These are phyloP conservation scores for Gambusia affinis DNA, from an alignment of 2,113 vertebrate genomes.

Conservation along the genomic window DNA sequence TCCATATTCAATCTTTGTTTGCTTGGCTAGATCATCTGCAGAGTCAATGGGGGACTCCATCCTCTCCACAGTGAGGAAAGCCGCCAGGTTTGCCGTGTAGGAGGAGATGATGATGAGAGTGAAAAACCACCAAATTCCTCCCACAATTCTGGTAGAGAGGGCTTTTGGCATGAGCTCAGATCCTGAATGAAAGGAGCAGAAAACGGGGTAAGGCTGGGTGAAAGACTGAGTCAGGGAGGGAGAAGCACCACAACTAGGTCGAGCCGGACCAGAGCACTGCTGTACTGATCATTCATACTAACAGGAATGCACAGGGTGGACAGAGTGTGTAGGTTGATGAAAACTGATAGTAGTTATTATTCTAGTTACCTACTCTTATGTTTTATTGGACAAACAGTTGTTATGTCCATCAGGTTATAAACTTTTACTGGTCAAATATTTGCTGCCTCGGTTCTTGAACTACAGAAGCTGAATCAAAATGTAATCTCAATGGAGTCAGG, in stretches of 20 bases:
- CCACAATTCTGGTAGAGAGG: conserved; percentile 99
- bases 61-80: conserved; percentile 98
- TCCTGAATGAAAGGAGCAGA: conserved; percentile 91
- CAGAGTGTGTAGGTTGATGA: conserved; percentile 45
- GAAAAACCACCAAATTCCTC: conserved; percentile 99
- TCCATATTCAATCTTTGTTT: conserved; percentile 98
- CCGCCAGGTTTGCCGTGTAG: conserved; percentile 98
- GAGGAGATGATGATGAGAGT: conserved; percentile 99
- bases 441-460: not conserved
- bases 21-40: conserved; percentile 96
- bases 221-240: conserved; percentile 29
- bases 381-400: not conserved
- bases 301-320: conserved; percentile 20
- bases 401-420: not conserved
- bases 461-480: not conserved
- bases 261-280: conserved; percentile 23
- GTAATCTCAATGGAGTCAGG: not conserved
- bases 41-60: conserved; percentile 99
- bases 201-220: conserved; percentile 56
- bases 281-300: conserved; percentile 37
- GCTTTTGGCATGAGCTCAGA: conserved; percentile 99
- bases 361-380: not conserved
- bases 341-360: not conserved
- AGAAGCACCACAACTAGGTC: conserved; percentile 47
- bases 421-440: not conserved